Conservation (phyloP, 2,888 invertebrate genomes). For the Rhopalosiphum nymphaeae region DNA sequence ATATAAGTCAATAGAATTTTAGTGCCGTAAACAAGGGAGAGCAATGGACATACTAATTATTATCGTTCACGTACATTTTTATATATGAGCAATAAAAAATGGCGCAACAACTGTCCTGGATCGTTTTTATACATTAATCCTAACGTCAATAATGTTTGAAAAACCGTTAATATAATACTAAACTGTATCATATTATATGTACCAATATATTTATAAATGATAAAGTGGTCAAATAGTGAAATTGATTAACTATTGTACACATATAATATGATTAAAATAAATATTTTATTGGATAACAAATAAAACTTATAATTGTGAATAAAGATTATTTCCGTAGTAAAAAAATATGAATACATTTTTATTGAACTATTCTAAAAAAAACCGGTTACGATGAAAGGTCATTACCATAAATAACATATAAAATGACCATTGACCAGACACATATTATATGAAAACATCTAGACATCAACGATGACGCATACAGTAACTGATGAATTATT, state of each 20-base stretch:
- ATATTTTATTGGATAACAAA: constrained; percentile 37
- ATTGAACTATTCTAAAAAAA: constrained; percentile 45
- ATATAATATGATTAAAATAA: neutral
- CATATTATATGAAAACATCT: constrained; percentile 40
- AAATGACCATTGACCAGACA: constrained; percentile 28
- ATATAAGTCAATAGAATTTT: constrained; percentile 48
- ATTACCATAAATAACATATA: constrained; percentile 49
- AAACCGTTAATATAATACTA: neutral
- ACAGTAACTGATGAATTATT: constrained; percentile 3
- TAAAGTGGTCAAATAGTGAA: neutral
- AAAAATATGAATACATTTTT: constrained; percentile 18
- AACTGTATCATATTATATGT: neutral
- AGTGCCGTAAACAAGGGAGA: constrained; percentile 37
- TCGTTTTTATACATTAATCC: constrained; percentile 11
- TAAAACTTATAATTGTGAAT: neutral
- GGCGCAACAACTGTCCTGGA: neutral
- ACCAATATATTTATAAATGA: neutral
- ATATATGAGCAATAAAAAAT: constrained; percentile 47
- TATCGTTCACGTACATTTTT: constrained; percentile 45
- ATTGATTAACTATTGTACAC: neutral
- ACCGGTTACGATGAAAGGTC: constrained; percentile 36
- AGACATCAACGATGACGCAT: constrained; percentile 40
- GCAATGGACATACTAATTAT: constrained; percentile 39
- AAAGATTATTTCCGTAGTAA: neutral
- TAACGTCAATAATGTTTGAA: constrained; percentile 15